Conservation (phyloP, 2,113 vertebrate species). For the Pituophis catenifer region DNA sequence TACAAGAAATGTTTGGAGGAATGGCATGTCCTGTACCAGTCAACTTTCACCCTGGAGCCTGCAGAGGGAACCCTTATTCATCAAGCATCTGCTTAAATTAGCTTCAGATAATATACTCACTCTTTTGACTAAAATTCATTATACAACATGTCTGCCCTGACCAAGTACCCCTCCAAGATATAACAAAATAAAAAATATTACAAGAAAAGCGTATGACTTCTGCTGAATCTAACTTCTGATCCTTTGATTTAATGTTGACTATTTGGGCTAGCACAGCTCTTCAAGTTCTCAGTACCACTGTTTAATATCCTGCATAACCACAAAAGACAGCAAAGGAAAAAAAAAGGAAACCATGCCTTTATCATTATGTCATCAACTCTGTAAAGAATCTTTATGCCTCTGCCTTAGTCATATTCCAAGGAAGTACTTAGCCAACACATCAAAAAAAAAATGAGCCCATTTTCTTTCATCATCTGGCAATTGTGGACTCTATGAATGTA, state of each 20-base stretch:
- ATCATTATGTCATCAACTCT: background rate
- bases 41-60: background rate
- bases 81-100: background rate
- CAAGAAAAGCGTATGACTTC: background rate
- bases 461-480: background rate
- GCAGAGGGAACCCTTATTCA: background rate
- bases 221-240: background rate
- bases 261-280: background rate
- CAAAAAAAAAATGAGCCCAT: background rate
- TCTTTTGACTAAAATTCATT: background rate
- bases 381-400: background rate
- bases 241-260: background rate
- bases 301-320: background rate
- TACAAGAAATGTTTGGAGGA: conserved; percentile 29
- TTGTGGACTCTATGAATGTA: background rate
- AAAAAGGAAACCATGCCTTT: background rate
- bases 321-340: background rate
- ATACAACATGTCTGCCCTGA: background rate
- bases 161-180: background rate
- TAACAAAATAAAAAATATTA: background rate
- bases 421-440: background rate
- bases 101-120: background rate
- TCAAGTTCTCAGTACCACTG: background rate
- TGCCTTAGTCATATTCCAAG: background rate
- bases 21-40: background rate